These are phyloP conservation scores for Climacteris rufus DNA, from an alignment of 2,113 vertebrate genomes.

Conservation along the genomic window DNA sequence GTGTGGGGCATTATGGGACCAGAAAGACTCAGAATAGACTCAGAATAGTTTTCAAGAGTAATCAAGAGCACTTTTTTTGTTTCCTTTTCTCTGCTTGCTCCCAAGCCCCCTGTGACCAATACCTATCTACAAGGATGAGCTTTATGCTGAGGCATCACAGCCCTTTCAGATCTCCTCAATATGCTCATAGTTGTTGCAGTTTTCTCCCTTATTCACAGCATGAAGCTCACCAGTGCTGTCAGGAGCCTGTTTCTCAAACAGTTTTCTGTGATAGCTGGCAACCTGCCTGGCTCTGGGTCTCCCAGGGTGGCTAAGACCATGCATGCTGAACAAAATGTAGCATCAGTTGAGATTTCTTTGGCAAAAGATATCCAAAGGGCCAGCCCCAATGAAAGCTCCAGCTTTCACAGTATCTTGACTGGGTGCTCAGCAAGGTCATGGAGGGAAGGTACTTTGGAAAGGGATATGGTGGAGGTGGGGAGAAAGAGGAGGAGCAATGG, in stretches of 20 bases:
- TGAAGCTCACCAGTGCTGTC: not conserved
- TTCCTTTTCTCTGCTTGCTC: not conserved
- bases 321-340: not conserved
- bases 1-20: accelerated
- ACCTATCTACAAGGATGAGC: not conserved
- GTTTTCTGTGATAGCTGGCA: not conserved
- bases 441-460: not conserved
- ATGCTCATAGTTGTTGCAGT: not conserved
- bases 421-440: not conserved
- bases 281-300: not conserved
- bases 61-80: not conserved
- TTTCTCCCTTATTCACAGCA: not conserved
- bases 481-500: not conserved
- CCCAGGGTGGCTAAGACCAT: not conserved
- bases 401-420: not conserved
- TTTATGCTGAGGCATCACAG: not conserved
- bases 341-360: not conserved
- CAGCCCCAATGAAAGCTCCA: not conserved
- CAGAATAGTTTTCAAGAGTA: not conserved
- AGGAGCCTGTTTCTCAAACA: not conserved
- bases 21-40: not conserved
- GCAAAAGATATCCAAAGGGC: not conserved
- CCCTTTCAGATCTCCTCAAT: not conserved
- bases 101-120: not conserved
- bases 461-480: not conserved